Conservation (phyloP, 2,888 invertebrate genomes). For the Orchesella flavescens region DNA sequence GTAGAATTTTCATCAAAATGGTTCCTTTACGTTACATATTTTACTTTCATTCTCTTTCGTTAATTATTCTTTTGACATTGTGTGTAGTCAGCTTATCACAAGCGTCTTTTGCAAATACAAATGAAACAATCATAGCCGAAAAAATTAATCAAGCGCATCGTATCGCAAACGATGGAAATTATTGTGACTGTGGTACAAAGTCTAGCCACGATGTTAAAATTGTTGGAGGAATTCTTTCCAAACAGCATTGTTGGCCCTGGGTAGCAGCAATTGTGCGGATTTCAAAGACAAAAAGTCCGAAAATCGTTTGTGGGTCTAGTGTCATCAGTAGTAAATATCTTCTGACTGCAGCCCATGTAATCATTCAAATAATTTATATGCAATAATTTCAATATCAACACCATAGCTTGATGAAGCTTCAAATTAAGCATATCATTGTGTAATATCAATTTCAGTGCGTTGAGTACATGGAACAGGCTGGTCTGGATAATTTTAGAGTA, state of each 20-base stretch:
- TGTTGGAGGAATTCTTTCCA: conserved; percentile 68
- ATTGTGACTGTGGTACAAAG: conserved; percentile 36
- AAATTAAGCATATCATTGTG: too few species aligned
- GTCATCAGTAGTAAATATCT: conserved; percentile 63
- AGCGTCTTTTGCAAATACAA: too few species aligned
- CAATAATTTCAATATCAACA: too few species aligned
- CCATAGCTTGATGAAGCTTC: too few species aligned
- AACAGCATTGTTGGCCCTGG: conserved; percentile 68
- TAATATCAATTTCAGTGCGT: conserved; percentile 36
- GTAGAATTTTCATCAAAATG: too few species aligned
- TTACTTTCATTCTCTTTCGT: too few species aligned
- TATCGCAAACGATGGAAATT: not conserved
- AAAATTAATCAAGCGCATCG: not conserved
- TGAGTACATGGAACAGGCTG: conserved; percentile 47
- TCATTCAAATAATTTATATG: too few species aligned
- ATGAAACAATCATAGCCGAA: too few species aligned
- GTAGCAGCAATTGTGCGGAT: conserved; percentile 66
- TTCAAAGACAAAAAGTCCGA: not conserved
- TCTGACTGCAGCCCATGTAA: conserved; percentile 64
- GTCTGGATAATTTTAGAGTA: conserved; percentile 55
- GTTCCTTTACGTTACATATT: too few species aligned
- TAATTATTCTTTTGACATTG: too few species aligned
- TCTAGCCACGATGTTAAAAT: conserved; percentile 57
- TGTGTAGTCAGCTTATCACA: too few species aligned
- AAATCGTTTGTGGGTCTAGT: conserved; percentile 66